Evolutionary conservation across 2,797 vertebrate genomes (phyloP).

Genomic region (Helicolenus hilgendorfi): DNA sequence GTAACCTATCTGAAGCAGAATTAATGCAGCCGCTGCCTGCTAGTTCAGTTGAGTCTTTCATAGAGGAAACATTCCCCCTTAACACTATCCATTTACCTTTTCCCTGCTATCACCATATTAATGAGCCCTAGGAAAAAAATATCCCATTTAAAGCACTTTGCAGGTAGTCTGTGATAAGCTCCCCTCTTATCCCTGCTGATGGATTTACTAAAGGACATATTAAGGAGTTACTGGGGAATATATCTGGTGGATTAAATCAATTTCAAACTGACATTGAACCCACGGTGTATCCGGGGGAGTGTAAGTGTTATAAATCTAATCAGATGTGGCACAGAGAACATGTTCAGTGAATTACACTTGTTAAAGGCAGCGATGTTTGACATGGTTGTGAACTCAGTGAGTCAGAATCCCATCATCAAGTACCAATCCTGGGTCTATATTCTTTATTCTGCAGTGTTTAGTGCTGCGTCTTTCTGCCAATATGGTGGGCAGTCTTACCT

Average conservation of each 20-base stretch:
- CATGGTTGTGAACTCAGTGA: neutral
- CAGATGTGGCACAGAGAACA: neutral
- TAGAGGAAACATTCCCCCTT: neutral
- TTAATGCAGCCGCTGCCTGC: neutral
- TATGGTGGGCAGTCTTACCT: neutral
- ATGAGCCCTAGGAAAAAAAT: neutral
- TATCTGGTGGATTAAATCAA: slow-evolving; percentile 27
- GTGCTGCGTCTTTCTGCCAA: neutral
- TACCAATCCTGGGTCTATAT: neutral
- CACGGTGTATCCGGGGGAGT: neutral
- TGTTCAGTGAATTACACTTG: slow-evolving; percentile 37
- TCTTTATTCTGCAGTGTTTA: neutral
- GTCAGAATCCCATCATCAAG: neutral
- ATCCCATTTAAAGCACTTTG: slow-evolving; percentile 16
- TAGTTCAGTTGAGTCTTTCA: neutral
- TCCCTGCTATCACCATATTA: neutral
- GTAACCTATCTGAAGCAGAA: neutral
- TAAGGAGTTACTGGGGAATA: slow-evolving; percentile 5
- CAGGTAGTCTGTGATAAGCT: slow-evolving; percentile 23
- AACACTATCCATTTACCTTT: neutral
- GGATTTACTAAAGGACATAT: slow-evolving; percentile 22
- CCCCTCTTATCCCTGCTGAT: slow-evolving; percentile 22
- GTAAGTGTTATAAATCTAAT: slow-evolving; percentile 21
- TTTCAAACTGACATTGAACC: slow-evolving; percentile 35
- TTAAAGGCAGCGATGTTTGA: slow-evolving; percentile 14